phyloP scores from a whole-genome alignment of 2,113 vertebrate genomes.

The Kryptolebias marmoratus region DNA sequence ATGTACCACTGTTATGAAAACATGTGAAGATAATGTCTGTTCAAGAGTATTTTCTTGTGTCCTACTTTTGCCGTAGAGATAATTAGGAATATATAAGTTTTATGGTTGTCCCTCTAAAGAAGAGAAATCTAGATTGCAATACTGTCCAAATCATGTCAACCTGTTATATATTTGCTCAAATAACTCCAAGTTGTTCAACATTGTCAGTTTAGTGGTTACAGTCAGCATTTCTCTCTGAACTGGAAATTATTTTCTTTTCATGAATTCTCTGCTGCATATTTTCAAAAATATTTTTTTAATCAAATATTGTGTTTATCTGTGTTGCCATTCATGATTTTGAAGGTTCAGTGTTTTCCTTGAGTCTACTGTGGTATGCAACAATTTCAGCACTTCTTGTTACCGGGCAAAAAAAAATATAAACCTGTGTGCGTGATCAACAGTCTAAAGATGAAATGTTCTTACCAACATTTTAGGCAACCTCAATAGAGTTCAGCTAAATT shows the following conservation, averaged over 20 bases:
- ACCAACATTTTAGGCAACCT: background rate
- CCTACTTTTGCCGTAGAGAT: no score
- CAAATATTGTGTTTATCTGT: background rate
- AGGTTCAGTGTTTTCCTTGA: background rate
- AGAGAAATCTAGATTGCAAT: no score
- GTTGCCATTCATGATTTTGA: background rate
- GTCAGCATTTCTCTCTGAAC: background rate
- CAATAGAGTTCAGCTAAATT: no score
- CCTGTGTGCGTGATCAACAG: background rate
- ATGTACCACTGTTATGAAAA: no score
- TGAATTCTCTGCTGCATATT: background rate
- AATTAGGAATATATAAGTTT: no score
- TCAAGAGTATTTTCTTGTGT: no score
- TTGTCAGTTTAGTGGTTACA: background rate
- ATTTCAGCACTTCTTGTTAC: background rate
- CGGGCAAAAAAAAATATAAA: background rate
- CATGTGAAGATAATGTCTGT: no score
- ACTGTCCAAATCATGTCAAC: no score
- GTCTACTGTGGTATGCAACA: background rate
- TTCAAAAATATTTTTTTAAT: conserved; percentile 5
- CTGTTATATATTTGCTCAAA: no score
- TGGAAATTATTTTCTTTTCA: background rate
- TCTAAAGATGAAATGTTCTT: background rate
- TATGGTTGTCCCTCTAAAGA: no score
- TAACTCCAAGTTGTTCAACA: background rate